Evolutionary conservation across 2,888 invertebrate genomes (phyloP), one percentile per base, ranked within the genome.

Genomic region (Drosophila engyochracea): DNA sequence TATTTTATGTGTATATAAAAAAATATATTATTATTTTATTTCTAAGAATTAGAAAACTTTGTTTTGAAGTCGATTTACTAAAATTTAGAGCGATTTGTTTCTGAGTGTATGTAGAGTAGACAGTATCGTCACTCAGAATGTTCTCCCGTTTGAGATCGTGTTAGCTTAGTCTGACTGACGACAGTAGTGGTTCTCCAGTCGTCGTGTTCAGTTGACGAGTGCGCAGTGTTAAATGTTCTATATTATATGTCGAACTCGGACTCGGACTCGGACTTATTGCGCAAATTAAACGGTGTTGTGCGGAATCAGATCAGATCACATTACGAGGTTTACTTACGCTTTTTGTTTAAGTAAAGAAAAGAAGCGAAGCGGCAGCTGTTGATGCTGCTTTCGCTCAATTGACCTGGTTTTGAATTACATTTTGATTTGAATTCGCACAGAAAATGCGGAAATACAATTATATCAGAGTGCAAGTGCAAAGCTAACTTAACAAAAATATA

Each of bases 141-240:
- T 70, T 80, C 82, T 71, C 82, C 72, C 76, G 49, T 57, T 44
- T 76, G 14, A 57, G 85, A 85, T 86, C 82, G 70, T 62, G 53
- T 28, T n/a, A 19, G 39, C 33, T 39, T 31, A 64, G 52, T 14
- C 14, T 41, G 60, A 60, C 33, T 62, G 67, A 79, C 76, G 63
- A 74, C 76, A 92, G 92, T 92, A 83, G 86, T 83, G 83, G 77
- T 88, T 92, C 88, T 88, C 74, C 81, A 81, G 76, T 85, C 86
- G 82, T 73, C 74, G 88, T 54, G 85, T 79, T 80, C 87, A 88
- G 91, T 87, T 85, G 76, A 52, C 74, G 62, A 44, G 47, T 54
- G 60, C 65, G n/a, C 58, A 60, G 52, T 25, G 25, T 28, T 6
- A 33, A 47, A 47, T 47, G 25, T 2, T 47, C 4, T 47, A 35